Evolutionary conservation across 2,113 vertebrate species (phyloP), one percentile per base, ranked within the genome.

Genomic region (Oreocharis arfaki): DNA sequence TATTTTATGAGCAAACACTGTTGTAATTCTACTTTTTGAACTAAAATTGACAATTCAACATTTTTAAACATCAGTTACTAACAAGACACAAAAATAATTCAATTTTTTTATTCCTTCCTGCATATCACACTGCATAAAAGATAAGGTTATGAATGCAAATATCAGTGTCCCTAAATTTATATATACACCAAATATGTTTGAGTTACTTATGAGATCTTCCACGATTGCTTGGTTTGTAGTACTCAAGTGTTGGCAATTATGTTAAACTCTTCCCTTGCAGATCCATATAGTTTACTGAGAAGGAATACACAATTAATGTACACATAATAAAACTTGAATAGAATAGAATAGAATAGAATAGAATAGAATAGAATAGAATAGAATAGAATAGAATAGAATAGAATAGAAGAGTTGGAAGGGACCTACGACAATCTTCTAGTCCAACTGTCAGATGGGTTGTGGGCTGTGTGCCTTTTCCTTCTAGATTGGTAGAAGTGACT

Each of bases 361-460:
- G n/a, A 59, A n/a, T 12, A 60, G 55, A 41, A 49, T 13, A 70
- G 46, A 60, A 59, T 12, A 70, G 55, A 61, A 61, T 8, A 63
- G 49, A 65, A 65, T 21, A 78, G 59, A 63, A 77, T 20, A 52
- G 32, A 52, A 42, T 27, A 35, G 71, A 57, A 46, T 26, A 35
- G 65, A 49, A 68, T 27, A 69, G 50, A 75, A 46, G 11, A 55
- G 7, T 35, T 57, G 13, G 7, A 87, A 92, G 37, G 14, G 10
- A 70, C 27, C 17, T 79, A 30, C 9, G 65, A 28, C 1, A 7
- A 17, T 47, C 18, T 52, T 46, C 16, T 28, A 37, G 12, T 56
- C 16, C 13, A 35, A 2, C 21, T 24, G 6, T 59, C 33, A 35
- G 14, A 63, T 30, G 0, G 0, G 1, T 24, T 57, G 5, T 32